Base-by-base conservation (phyloP, 2,113 vertebrate species). In the Oreochromis aureus region DNA sequence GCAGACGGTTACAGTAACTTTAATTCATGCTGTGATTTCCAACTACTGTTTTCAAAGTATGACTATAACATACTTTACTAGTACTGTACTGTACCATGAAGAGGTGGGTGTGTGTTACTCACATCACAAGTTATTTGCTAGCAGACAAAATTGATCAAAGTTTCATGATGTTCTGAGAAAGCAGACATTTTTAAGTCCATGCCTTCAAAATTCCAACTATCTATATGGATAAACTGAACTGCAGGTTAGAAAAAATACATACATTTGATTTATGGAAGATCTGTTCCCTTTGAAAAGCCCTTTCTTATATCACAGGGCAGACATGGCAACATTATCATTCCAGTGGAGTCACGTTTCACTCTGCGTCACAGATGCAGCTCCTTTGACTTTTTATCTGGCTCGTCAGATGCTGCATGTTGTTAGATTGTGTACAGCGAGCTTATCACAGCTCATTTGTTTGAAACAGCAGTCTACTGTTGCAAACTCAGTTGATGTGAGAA, bases 61-160 rank as follows among this genome's bases (percentile, higher is more conserved):
- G 36, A 41, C 19, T 69, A 22, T 69, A 41, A 13, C 39, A 71
- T 0, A 71, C 36, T 71, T 44, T 71, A 24, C 66, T 39, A 16
- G 39, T 0, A 71, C n/a, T 0, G 12, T 41, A 71, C n/a, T 24
- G 3, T 71, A 71, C 0, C 12, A 71, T 41, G 3, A 15, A 71
- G n/a, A 22, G 12, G n/a, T 41, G 12, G 0, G 5, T 69, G 39
- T 44, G 63, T 22, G 36, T 69, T 6, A 1, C 19, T 24, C n/a
- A 69, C n/a, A 24, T 41, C 36, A 27, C 0, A 44, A 69, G 66
- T 71, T 71, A 71, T 71, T 71, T 71, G 7, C 36, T 71, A 71
- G 66, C 36, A 71, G 66, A 71, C 15, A 71, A 71, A 71, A 71
- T 0, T 71, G 5, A 44, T 0, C n/a, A 71, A 71, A 41, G n/a